Conservation (phyloP, 1,140 invertebrate genomes). For the Aethina tumida region DNA sequence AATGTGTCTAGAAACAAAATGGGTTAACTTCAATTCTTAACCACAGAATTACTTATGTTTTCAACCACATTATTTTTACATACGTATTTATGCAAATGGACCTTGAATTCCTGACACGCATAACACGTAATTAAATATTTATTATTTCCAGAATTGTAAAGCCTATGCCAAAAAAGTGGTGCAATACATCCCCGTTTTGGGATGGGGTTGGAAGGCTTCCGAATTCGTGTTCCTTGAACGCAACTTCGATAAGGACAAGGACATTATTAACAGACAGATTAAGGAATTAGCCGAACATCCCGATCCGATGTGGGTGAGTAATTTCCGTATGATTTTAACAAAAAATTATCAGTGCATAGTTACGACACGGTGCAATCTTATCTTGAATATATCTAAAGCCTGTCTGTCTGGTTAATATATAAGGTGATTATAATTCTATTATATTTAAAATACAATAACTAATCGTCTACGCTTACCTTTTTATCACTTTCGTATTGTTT, state of each 20-base stretch:
- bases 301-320: slow-evolving; percentile 74
- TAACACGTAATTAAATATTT: slow-evolving; percentile 5
- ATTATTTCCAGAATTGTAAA: slow-evolving; percentile 76
- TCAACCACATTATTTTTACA: not conserved
- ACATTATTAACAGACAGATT: slow-evolving; percentile 70
- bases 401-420: no score
- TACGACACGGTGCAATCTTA: no score
- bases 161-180: slow-evolving; percentile 90
- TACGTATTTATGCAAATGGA: not conserved
- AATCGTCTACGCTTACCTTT: no score
- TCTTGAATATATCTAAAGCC: no score
- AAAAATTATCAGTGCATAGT: no score
- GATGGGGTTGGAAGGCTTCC: slow-evolving; percentile 91
- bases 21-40: not conserved
- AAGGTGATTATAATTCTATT: no score
- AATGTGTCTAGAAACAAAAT: no score
- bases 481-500: no score
- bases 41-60: not conserved
- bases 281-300: slow-evolving; percentile 76
- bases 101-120: no score
- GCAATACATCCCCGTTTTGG: slow-evolving; percentile 84
- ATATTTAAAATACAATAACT: no score
- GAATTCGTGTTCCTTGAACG: slow-evolving; percentile 89
- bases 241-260: slow-evolving; percentile 81
- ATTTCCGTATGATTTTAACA: no score